These are phyloP conservation scores for Matsumyia berberina DNA, from an alignment of 2,888 invertebrate species.

Conservation along the genomic window DNA sequence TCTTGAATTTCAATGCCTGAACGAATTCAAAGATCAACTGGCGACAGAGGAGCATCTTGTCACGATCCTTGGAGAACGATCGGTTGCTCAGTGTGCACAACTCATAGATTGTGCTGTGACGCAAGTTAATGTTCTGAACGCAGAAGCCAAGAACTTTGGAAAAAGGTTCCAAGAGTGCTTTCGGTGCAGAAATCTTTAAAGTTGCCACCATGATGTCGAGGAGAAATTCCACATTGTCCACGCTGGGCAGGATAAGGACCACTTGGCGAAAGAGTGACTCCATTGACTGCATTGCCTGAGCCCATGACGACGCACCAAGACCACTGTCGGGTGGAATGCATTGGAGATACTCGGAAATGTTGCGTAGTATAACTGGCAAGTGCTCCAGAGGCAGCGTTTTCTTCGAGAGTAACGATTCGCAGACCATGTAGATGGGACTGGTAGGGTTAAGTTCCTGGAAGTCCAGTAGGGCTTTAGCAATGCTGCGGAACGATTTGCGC, in stretches of 20 bases:
- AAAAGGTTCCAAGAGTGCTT: constrained; percentile 95
- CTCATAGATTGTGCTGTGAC: constrained; percentile 92
- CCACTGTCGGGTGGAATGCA: constrained; percentile 93
- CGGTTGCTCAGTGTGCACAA: constrained; percentile 95
- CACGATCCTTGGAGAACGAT: constrained; percentile 95
- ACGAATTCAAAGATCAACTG: constrained; percentile 97
- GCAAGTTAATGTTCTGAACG: constrained; percentile 94
- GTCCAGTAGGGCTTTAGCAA: constrained; percentile 96
- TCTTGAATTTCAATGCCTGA: constrained; percentile 97
- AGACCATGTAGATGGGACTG: constrained; percentile 95
- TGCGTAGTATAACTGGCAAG: constrained; percentile 92
- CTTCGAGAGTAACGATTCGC: constrained; percentile 89
- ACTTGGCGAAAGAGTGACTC: constrained; percentile 94
- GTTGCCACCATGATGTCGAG: constrained; percentile 91
- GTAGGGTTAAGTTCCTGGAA: constrained; percentile 98
- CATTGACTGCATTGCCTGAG: constrained; percentile 92
- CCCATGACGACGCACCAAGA: constrained; percentile 90
- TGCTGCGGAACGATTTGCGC: constrained; percentile 95
- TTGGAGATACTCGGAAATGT: constrained; percentile 96
- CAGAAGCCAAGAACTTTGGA: constrained; percentile 96
- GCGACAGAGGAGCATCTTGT: constrained; percentile 95
- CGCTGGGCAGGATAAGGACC: constrained; percentile 88
- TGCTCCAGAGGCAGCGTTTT: constrained; percentile 90
- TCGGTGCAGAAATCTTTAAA: constrained; percentile 91
- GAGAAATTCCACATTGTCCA: constrained; percentile 89